Evolutionary conservation across 2,888 invertebrate species (phyloP).

Genomic region (Andrena chrysosceles): DNA sequence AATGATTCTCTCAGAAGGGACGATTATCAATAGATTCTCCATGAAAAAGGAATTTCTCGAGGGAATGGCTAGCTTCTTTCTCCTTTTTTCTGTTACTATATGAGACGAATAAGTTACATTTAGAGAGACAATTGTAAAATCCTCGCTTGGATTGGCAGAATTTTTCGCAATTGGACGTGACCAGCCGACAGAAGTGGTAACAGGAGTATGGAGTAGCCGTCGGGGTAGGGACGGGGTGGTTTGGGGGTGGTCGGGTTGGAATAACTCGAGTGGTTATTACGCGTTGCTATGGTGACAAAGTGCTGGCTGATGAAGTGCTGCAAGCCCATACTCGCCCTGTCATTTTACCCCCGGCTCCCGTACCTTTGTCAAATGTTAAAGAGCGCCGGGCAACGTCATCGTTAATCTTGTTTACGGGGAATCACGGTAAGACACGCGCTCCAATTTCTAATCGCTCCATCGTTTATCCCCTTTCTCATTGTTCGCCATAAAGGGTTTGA

Average conservation of each 20-base stretch:
- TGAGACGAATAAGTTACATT: not conserved
- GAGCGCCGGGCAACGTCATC: conserved; percentile 48
- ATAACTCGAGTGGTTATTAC: conserved; percentile 83
- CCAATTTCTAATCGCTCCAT: conserved; percentile 18
- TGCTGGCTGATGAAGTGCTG: conserved; percentile 83
- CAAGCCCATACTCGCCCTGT: conserved; percentile 71
- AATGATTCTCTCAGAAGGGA: not conserved
- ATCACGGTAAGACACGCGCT: conserved; percentile 15
- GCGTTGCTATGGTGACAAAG: conserved; percentile 84
- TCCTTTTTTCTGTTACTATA: not conserved
- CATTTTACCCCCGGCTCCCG: conserved; percentile 55
- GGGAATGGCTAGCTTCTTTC: not conserved
- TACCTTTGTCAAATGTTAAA: conserved; percentile 63
- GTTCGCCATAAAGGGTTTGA: not conserved
- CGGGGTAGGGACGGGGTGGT: conserved; percentile 28
- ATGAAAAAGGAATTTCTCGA: not conserved
- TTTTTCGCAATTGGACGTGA: conserved; percentile 47
- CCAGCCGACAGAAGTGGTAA: conserved; percentile 29
- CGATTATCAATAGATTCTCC: not conserved
- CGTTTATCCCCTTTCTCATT: not conserved
- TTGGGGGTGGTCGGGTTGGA: conserved; percentile 63
- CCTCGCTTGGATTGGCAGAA: conserved; percentile 25
- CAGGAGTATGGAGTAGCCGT: conserved; percentile 32
- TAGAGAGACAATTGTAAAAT: conserved; percentile 18
- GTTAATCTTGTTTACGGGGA: conserved; percentile 52